phyloP scores from a whole-genome alignment of 2,888 invertebrate species.

The Drosophila paranaensis region DNA sequence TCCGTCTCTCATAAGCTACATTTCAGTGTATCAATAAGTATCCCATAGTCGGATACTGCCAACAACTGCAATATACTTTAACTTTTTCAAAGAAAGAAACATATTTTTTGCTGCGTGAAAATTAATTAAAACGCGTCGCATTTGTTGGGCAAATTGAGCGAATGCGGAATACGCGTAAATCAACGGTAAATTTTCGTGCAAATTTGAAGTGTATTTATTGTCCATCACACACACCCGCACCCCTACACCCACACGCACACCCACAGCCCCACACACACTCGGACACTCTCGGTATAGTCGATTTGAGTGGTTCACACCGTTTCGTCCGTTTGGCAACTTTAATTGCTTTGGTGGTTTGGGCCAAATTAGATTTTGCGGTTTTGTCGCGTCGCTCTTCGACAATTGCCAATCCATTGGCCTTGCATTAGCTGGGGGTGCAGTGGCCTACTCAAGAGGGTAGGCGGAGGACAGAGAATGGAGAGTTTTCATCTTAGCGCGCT shows the following conservation, averaged over 20 bases:
- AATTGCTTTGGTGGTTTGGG: constrained; percentile 81
- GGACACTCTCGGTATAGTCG: constrained; percentile 5
- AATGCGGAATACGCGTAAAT: constrained; percentile 35
- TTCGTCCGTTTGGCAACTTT: constrained; percentile 69
- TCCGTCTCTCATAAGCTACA: too few relatives aligned
- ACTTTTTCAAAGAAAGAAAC: not conserved
- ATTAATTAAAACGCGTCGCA: constrained; percentile 50
- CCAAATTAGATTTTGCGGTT: constrained; percentile 78
- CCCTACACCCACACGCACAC: constrained; percentile 8
- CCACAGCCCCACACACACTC: constrained; percentile 5
- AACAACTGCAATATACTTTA: not conserved
- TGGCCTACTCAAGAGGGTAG: not conserved
- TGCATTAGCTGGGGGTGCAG: not conserved
- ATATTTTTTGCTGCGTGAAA: constrained; percentile 26
- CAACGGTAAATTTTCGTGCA: constrained; percentile 33
- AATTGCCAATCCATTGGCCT: constrained; percentile 19
- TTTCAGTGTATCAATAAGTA: not conserved
- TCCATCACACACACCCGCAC: constrained; percentile 9
- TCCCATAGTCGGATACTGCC: not conserved
- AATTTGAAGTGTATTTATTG: constrained; percentile 34
- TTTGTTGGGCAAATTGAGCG: constrained; percentile 34
- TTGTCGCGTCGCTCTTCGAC: constrained; percentile 66
- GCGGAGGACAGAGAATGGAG: accelerated
- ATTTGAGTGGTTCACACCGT: constrained; percentile 46
- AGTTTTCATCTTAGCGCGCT: constrained; percentile 14